These are phyloP conservation scores for Rhizoglyphus robini DNA, from an alignment of 1,140 invertebrate genomes.

Conservation along the genomic window DNA sequence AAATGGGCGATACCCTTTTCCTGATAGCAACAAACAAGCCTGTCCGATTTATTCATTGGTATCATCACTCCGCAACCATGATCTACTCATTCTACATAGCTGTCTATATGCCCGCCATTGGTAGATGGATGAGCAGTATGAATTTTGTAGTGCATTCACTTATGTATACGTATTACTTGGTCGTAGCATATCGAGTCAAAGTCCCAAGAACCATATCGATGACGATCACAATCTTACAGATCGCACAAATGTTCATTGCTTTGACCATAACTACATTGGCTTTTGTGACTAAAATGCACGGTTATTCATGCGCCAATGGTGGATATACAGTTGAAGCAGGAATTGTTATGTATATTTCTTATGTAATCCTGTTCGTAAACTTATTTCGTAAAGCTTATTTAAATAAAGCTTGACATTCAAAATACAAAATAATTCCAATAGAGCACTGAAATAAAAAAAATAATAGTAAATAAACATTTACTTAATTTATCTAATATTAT, in stretches of 20 bases:
- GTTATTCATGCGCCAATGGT: slow-evolving; percentile 59
- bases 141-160: slow-evolving; percentile 40
- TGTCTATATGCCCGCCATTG: slow-evolving; percentile 26
- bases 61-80: slow-evolving; percentile 43
- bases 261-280: slow-evolving; percentile 64
- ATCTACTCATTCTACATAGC: slow-evolving; percentile 34
- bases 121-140: slow-evolving; percentile 42
- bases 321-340: slow-evolving; percentile 73
- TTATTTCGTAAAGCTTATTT: slow-evolving; percentile 83
- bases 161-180: slow-evolving; percentile 47
- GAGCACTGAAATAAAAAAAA: not conserved
- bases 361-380: slow-evolving; percentile 69
- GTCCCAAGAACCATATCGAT: slow-evolving; percentile 71
- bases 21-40: slow-evolving; percentile 40
- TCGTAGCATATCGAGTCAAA: slow-evolving; percentile 70
- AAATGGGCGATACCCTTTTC: slow-evolving; percentile 44
- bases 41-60: slow-evolving; percentile 46
- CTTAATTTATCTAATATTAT: not conserved
- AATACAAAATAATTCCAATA: not conserved
- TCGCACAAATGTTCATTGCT: slow-evolving; percentile 89
- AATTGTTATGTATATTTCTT: slow-evolving; percentile 53
- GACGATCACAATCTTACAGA: slow-evolving; percentile 78
- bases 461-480: not conserved
- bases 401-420: no score
- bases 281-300: not conserved